Conservation (phyloP, 2,797 vertebrate genomes). For the Malacoctenus gilli region DNA sequence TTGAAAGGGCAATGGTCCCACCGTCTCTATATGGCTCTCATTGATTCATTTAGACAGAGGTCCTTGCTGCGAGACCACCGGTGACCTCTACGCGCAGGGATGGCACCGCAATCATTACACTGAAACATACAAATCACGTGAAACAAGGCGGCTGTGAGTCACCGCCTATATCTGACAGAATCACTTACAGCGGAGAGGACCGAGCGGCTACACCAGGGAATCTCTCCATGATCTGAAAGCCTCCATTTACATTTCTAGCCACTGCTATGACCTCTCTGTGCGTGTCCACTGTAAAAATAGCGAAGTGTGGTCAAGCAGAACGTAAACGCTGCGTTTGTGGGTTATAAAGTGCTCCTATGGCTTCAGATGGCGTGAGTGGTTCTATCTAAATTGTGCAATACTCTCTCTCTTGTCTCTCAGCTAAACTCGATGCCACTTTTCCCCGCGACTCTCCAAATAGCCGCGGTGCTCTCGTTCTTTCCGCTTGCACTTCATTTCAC, state of each 20-base stretch:
- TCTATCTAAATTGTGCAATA: slow-evolving; percentile 4
- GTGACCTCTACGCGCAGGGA: slow-evolving; percentile 44
- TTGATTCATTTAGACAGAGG: slow-evolving; percentile 54
- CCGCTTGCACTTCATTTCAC: too few relatives aligned
- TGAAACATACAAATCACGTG: slow-evolving; percentile 54
- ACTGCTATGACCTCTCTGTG: slow-evolving; percentile 6
- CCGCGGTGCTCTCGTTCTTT: too few relatives aligned
- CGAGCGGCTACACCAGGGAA: slow-evolving; percentile 22
- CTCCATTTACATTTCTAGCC: slow-evolving; percentile 35
- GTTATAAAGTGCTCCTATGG: slow-evolving; percentile 22
- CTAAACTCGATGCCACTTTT: too few relatives aligned
- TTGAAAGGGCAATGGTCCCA: slow-evolving; percentile 34
- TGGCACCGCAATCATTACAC: slow-evolving; percentile 40
- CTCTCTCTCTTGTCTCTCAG: not conserved
- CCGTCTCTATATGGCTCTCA: slow-evolving; percentile 26
- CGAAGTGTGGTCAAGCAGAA: slow-evolving; percentile 38
- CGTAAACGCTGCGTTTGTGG: slow-evolving; percentile 10
- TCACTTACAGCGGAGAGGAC: slow-evolving; percentile 33
- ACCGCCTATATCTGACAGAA: slow-evolving; percentile 35
- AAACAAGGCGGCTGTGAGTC: slow-evolving; percentile 42
- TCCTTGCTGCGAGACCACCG: slow-evolving; percentile 39
- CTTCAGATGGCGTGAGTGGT: not conserved
- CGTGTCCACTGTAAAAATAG: slow-evolving; percentile 20
- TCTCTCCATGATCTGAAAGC: slow-evolving; percentile 31
- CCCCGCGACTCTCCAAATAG: too few relatives aligned